Conservation (phyloP, 2,113 vertebrate species). For the Macrotis lagotis region DNA sequence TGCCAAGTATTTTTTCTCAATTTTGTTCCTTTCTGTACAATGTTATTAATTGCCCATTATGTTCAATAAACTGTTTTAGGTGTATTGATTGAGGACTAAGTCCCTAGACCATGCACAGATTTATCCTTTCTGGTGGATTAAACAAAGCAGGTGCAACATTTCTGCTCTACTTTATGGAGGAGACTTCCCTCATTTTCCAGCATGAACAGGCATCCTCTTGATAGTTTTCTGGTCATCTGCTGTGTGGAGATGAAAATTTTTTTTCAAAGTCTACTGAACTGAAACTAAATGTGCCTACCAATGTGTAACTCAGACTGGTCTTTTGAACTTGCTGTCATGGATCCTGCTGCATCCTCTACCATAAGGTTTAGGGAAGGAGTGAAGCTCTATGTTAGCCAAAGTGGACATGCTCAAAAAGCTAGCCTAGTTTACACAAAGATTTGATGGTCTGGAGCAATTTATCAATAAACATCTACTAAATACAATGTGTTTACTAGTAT, state of each 20-base stretch:
- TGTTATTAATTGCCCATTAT: neutral
- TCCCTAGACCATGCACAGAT: neutral
- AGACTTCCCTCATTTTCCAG: neutral
- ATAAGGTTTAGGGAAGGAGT: too few species aligned
- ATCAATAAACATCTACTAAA: too few species aligned
- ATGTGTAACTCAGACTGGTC: neutral
- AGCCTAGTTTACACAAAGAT: too few species aligned
- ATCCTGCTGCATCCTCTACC: too few species aligned
- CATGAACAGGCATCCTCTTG: neutral
- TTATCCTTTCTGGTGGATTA: neutral
- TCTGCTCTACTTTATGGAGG: too few species aligned
- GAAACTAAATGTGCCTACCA: neutral
- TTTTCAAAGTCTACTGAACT: neutral
- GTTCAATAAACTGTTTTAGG: neutral
- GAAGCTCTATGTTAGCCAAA: too few species aligned
- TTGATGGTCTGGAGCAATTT: too few species aligned
- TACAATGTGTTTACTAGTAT: too few species aligned
- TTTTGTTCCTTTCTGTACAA: neutral
- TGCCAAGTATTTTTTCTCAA: neutral
- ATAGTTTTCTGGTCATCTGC: neutral
- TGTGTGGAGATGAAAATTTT: neutral
- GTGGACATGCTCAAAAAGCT: too few species aligned
- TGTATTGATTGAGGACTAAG: neutral
- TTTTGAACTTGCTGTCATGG: too few species aligned
- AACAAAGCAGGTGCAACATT: too few species aligned